Evolutionary conservation across 92 coral and sea anemone species (phyloP).

Genomic region (Heteractis magnifica): DNA sequence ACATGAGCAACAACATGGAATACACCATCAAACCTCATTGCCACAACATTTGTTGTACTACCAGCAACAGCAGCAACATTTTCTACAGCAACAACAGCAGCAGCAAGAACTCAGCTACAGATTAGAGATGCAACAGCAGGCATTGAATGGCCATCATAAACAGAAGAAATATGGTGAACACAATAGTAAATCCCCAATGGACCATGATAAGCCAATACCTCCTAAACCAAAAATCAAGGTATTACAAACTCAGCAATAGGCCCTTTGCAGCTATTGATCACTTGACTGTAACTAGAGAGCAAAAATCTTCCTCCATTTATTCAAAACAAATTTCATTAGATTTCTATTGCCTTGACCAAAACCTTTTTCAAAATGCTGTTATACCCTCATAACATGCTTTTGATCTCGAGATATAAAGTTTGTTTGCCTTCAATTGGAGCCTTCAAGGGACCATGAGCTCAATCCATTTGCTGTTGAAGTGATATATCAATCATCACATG

Average conservation of each 20-base stretch:
- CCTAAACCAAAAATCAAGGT: conserved; percentile 69
- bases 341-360: too few species aligned
- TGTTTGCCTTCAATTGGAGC: too few species aligned
- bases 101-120: conserved; percentile 60
- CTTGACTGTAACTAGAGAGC: background rate
- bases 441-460: too few species aligned
- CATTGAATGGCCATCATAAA: conserved; percentile 44
- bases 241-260: background rate
- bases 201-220: conserved; percentile 48
- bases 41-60: conserved; percentile 41
- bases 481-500: background rate
- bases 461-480: too few species aligned
- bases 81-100: conserved; percentile 58
- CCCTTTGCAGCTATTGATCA: too few species aligned
- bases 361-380: too few species aligned
- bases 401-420: too few species aligned
- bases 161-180: conserved; percentile 43
- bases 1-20: conserved; percentile 49
- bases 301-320: background rate
- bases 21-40: conserved; percentile 14
- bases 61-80: conserved; percentile 47
- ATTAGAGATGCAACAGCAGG: conserved; percentile 56
- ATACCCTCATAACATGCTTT: too few species aligned
- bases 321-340: too few species aligned
- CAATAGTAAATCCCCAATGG: conserved; percentile 31